Evolutionary conservation across 92 coral and sea anemone species (phyloP).

Genomic region (Bergia puertoricense): DNA sequence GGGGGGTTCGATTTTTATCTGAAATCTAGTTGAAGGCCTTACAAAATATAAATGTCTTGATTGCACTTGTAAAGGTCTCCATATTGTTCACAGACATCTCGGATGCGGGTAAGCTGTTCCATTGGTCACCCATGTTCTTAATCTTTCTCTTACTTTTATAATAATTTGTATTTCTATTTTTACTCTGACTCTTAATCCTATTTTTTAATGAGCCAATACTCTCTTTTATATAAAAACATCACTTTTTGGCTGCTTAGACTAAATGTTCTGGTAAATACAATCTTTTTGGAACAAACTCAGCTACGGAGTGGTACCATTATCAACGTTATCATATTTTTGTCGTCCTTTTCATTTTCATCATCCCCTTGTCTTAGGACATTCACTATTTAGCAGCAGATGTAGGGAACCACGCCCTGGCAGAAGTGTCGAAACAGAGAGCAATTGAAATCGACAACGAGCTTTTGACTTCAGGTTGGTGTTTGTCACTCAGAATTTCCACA

Average conservation of each 20-base stretch:
- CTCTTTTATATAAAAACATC: no score
- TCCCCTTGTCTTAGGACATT: constrained; percentile 69
- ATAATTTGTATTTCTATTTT: neutral
- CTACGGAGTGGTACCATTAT: neutral
- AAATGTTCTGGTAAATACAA: neutral
- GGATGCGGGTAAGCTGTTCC: no score
- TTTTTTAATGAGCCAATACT: neutral
- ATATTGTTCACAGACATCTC: no score
- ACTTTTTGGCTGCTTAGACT: no score
- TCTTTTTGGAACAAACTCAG: neutral
- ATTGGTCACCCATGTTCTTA: neutral
- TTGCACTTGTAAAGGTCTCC: no score
- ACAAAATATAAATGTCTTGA: no score
- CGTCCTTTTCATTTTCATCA: no score
- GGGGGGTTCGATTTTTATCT: no score
- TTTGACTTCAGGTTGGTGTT: constrained; percentile 79
- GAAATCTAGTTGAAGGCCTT: no score
- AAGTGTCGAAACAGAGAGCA: constrained; percentile 92
- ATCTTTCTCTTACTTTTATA: neutral
- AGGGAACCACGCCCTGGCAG: constrained; percentile 86
- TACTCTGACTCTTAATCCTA: neutral
- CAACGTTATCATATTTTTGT: neutral
- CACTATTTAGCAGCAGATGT: constrained; percentile 90
- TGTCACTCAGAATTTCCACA: no score
- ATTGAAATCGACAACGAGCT: constrained; percentile 91